phyloP scores from a whole-genome alignment of 2,113 vertebrate species.

The Hydrochoerus hydrochaeris region DNA sequence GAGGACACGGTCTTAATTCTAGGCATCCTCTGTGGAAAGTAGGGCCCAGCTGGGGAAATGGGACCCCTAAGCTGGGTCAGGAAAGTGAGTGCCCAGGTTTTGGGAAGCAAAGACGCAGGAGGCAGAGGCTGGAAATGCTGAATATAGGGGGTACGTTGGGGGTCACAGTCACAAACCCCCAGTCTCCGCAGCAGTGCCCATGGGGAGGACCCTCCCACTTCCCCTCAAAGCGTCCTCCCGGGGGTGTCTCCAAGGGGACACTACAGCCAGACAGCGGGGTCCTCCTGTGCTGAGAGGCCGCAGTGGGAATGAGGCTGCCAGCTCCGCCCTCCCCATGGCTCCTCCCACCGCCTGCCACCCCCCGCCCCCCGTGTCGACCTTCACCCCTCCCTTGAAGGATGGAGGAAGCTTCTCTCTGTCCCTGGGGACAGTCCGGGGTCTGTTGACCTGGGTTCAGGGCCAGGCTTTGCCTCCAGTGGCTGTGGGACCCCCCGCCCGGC shows the following conservation, averaged over 20 bases:
- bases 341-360: not conserved
- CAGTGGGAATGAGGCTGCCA: not conserved
- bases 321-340: not conserved
- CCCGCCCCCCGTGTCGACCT: not conserved
- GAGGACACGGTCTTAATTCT: not conserved
- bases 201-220: not conserved
- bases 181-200: not conserved
- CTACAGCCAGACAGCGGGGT: not conserved
- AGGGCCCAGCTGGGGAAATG: not conserved
- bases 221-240: not conserved
- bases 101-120: not conserved
- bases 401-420: not conserved
- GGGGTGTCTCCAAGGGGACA: not conserved
- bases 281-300: not conserved
- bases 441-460: not conserved
- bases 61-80: not conserved
- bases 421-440: not conserved
- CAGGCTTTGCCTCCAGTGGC: not conserved
- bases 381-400: not conserved
- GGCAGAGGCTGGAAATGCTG: not conserved
- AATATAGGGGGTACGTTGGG: not conserved
- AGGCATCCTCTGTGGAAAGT: not conserved
- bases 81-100: not conserved
- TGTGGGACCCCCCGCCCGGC: accelerated
- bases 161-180: not conserved